A percentile compares a stretch with the other conserved stretches of the same genome.
Conservation (phyloP, 2,888 invertebrate species). For the Bugula neritina region DNA sequence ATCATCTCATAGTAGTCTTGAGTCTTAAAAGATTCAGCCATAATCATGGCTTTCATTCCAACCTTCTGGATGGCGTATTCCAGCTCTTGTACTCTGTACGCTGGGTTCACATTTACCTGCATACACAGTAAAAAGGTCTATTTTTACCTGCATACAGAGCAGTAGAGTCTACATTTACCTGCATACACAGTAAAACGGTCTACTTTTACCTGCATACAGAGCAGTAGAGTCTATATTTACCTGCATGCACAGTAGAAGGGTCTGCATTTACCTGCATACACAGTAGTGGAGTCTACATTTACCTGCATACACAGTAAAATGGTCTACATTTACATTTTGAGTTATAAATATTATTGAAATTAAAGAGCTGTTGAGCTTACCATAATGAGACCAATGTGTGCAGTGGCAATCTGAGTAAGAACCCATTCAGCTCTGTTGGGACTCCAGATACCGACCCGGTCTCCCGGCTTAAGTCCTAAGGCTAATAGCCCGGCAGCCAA, state of each 20-base stretch:
- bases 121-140: no score
- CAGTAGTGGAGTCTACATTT: constrained; percentile 73
- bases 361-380: no score
- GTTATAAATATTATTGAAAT: no score
- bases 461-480: constrained; percentile 66
- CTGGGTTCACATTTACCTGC: constrained; percentile 70
- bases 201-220: no score
- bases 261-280: no score
- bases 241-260: no score
- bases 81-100: constrained; percentile 66
- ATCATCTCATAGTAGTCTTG: constrained; percentile 67
- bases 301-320: constrained; percentile 60
- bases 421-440: constrained; percentile 75
- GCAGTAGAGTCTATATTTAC: constrained; percentile 76
- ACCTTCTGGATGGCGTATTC: constrained; percentile 67
- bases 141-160: no score
- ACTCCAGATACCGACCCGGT: constrained; percentile 72
- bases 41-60: constrained; percentile 63
- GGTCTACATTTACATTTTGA: no score
- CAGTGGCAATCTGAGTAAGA: constrained; percentile 64
- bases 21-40: constrained; percentile 61
- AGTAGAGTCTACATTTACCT: constrained; percentile 75
- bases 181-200: no score
- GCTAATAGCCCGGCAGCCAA: constrained; percentile 68
- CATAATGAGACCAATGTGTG: constrained; percentile 67